phyloP scores from a whole-genome alignment of 2,797 vertebrate species.

The Amphiprion clarkii region DNA sequence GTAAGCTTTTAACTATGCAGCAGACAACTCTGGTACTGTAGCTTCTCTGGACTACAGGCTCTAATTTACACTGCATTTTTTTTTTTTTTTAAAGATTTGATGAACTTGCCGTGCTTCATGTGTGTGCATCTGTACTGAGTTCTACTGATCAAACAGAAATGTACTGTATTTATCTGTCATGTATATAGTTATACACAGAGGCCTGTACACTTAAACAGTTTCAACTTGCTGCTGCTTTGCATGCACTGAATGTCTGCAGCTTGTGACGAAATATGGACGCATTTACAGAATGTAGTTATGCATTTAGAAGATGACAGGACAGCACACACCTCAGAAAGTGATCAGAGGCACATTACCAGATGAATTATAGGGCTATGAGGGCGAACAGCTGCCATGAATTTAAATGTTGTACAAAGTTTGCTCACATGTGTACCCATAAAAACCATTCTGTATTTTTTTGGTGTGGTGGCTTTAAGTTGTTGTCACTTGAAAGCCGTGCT shows the following conservation, averaged over 20 bases:
- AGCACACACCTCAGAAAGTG: background rate
- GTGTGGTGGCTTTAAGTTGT: conserved; percentile 34
- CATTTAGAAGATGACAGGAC: background rate
- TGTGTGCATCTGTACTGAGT: conserved; percentile 38
- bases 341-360: conserved; percentile 20
- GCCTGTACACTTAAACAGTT: conserved; percentile 21
- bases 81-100: conserved; percentile 16
- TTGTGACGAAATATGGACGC: background rate
- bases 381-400: conserved; percentile 29
- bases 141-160: conserved; percentile 48
- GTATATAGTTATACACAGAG: conserved; percentile 27
- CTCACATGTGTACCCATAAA: conserved; percentile 27
- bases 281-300: background rate
- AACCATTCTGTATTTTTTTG: conserved; percentile 31
- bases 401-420: conserved; percentile 43
- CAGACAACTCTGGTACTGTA: conserved; percentile 64
- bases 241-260: conserved; percentile 47
- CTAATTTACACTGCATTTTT: background rate
- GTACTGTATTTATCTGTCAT: conserved; percentile 60
- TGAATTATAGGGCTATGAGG: conserved; percentile 35
- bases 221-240: conserved; percentile 47
- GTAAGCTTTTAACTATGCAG: conserved; percentile 78
- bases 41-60: conserved; percentile 40
- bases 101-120: conserved; percentile 47
- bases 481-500: conserved; percentile 19